Base-by-base conservation (phyloP, 2,888 invertebrate genomes). In the Coenonympha glycerion region DNA sequence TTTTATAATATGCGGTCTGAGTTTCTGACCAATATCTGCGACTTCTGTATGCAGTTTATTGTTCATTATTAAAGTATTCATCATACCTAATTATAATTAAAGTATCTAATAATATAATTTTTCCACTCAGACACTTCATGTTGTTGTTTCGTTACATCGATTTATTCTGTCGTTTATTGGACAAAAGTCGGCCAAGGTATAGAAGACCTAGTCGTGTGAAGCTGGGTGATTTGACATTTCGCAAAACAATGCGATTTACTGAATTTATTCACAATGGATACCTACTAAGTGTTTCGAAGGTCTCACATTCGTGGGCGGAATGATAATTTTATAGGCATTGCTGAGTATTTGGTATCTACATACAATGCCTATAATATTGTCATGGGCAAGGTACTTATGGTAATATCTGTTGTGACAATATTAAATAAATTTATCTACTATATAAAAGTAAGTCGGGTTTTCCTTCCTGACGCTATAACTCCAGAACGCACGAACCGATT, bases 221-320 rank as follows among this genome's bases (percentile, higher is more conserved):
- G 5, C 11, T n/a, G n/a, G 16, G 34, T 24, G 36, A 19, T 28
- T 48, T 48, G n/a, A 39, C 34, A 40, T 40, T 48, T 40, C 18
- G 13, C 45, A 48, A 45, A 44, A 48, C 52, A 48, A 52, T 40
- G 44, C 34, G 39, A 48, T 39, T 48, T 45, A 19, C 48, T 48
- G 33, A 39, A 45, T 45, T 39, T 48, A 41, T 45, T 48, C 30
- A 48, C 52, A 40, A 45, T 45, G 39, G 45, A 4, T 26, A 33
- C 42, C 9, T 39, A 16, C 37, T 22, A 15, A 15, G 36, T 41
- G 31, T 47, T 40, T 45, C 45, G 40, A 52, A 52, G 52, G 52
- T 26, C 48, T 40, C 16, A 6, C 2, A 21, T 18, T 19, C 44
- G 52, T 52, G 52, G 36, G 13, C 13, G 11, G 52, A 48, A 52